phyloP scores from a whole-genome alignment of 2,888 invertebrate genomes.

The Tetranychus piercei region DNA sequence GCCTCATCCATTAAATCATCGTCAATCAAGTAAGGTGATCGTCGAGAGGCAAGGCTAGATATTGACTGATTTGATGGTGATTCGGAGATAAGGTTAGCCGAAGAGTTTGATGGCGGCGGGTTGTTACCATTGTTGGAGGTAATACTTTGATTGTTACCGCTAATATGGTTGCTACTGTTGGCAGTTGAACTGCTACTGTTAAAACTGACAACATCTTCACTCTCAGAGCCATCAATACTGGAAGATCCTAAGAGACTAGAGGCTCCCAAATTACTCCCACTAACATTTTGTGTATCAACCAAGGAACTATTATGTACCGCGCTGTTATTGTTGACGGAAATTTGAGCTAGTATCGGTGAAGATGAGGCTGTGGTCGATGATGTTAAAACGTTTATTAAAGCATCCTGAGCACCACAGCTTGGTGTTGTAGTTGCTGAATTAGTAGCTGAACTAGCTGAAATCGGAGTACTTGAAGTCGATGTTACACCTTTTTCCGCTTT shows the following conservation, averaged over 20 bases:
- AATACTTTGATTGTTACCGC: neutral
- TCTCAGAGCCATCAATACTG: too few relatives aligned
- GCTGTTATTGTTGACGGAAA: neutral
- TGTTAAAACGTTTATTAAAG: neutral
- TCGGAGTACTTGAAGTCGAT: neutral
- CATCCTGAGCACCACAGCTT: neutral
- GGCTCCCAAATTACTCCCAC: too few relatives aligned
- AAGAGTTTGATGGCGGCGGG: constrained; percentile 25
- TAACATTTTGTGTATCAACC: too few relatives aligned
- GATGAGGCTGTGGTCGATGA: neutral
- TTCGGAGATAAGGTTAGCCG: constrained; percentile 33
- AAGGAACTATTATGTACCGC: too few relatives aligned
- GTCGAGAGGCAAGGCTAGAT: constrained; percentile 31
- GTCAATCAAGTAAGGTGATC: constrained; percentile 58
- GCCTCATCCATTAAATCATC: constrained; percentile 80
- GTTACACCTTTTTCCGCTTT: neutral
- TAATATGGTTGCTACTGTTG: neutral
- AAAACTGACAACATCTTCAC: too few relatives aligned
- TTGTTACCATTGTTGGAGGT: constrained; percentile 13
- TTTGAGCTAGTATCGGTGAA: neutral
- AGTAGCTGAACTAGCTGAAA: neutral
- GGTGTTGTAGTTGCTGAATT: neutral
- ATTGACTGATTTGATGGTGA: constrained; percentile 43
- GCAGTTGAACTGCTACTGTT: neutral
- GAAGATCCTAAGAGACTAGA: too few relatives aligned